A percentile compares a stretch with the other conserved stretches of the same genome.
Evolutionary conservation across 2,888 invertebrate genomes (phyloP).

Genomic region (Crossocerus cetratus): DNA sequence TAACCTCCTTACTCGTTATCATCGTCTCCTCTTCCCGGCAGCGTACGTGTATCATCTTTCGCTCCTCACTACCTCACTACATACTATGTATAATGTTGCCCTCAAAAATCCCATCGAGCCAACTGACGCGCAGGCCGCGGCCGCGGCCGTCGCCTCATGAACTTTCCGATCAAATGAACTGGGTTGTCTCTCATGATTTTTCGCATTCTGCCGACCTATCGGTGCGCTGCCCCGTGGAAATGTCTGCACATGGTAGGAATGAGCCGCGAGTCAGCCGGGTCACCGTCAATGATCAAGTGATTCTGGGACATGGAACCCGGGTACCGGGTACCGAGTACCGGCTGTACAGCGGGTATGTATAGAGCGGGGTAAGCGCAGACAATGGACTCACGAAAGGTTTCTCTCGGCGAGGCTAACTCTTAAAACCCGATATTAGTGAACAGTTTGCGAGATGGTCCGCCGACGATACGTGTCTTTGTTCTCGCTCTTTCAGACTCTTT

Average conservation of each 20-base stretch:
- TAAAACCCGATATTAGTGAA: conserved; percentile 37
- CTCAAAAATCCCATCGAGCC: neutral
- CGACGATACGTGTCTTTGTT: conserved; percentile 39
- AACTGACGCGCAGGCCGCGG: no score
- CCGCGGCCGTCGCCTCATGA: neutral
- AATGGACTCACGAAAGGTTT: conserved; percentile 41
- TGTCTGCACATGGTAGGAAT: conserved; percentile 21
- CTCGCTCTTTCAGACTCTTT: conserved; percentile 26
- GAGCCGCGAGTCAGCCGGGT: conserved; percentile 31
- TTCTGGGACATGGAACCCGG: neutral
- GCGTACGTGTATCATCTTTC: no score
- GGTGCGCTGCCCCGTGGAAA: conserved; percentile 21
- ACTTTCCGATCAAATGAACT: neutral
- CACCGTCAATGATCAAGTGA: conserved; percentile 35
- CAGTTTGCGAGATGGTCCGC: conserved; percentile 21
- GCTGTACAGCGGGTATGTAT: no score
- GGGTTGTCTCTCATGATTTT: neutral
- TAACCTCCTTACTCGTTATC: no score
- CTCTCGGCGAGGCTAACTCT: conserved; percentile 23
- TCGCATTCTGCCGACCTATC: conserved; percentile 12
- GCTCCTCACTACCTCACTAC: no score
- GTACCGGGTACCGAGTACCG: no score
- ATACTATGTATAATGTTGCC: no score
- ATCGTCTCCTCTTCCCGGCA: neutral
- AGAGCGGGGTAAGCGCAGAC: conserved; percentile 35